Conservation (phyloP, 2,797 vertebrate genomes). For the Pitangus sulphuratus region DNA sequence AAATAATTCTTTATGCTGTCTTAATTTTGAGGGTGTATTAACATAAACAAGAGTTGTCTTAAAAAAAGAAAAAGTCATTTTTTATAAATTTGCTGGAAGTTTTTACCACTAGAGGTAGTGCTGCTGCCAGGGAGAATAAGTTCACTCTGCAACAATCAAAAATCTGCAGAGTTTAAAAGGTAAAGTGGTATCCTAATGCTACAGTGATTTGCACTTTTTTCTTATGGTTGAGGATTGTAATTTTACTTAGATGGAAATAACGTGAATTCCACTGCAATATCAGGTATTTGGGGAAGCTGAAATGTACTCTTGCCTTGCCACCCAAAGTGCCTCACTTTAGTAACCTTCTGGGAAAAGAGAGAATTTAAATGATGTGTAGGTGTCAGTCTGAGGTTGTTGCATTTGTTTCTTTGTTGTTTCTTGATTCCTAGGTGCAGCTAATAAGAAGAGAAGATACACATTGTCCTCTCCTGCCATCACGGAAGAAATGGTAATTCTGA, state of each 20-base stretch:
- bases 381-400: neutral
- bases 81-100: neutral
- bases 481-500: constrained; percentile 53
- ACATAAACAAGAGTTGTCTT: neutral
- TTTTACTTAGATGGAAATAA: neutral
- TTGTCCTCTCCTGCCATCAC: neutral
- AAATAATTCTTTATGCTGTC: neutral
- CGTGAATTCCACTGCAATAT: neutral
- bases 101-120: neutral
- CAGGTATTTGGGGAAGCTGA: neutral
- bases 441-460: neutral
- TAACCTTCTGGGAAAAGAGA: neutral
- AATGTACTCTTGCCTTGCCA: neutral
- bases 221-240: neutral
- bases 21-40: neutral
- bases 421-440: constrained; percentile 46
- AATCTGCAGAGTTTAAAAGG: neutral
- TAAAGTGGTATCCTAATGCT: neutral
- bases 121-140: neutral
- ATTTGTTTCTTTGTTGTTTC: neutral
- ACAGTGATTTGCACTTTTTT: neutral
- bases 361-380: neutral
- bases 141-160: neutral
- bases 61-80: neutral
- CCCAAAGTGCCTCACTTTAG: neutral